These are phyloP conservation scores for Oscheius myriophilus DNA, from an alignment of 2,888 invertebrate genomes.

Conservation along the genomic window DNA sequence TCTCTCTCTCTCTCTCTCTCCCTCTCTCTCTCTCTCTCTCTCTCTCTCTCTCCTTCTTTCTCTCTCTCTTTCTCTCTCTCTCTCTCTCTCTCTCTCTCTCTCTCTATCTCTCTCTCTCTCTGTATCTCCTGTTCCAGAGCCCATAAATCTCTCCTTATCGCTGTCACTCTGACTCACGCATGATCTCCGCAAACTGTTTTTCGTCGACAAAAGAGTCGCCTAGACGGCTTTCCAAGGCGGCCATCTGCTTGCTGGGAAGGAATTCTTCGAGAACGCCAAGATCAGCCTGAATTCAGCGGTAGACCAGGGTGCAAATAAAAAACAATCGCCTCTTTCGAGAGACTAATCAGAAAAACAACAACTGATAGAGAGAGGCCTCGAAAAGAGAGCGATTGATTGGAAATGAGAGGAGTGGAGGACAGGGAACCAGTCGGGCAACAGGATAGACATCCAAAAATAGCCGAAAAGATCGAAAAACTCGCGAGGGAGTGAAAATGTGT, in stretches of 20 bases:
- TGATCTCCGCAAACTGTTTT: slow-evolving; percentile 14
- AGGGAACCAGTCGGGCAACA: background rate
- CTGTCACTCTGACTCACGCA: slow-evolving; percentile 17
- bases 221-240: slow-evolving; percentile 12
- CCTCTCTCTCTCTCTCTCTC: slow-evolving; percentile 11
- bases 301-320: background rate
- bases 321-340: background rate
- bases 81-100: background rate
- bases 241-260: slow-evolving; percentile 14
- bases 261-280: slow-evolving; percentile 10
- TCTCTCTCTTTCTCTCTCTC: too few relatives aligned
- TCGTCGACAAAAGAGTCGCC: slow-evolving; percentile 17
- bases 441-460: too few relatives aligned
- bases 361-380: too few relatives aligned
- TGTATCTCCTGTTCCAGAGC: background rate
- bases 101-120: too few relatives aligned
- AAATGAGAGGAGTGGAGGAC: slow-evolving; percentile 3
- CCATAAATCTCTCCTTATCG: slow-evolving; percentile 1
- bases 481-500: slow-evolving; percentile 7
- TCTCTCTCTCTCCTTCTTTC: too few relatives aligned
- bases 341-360: background rate
- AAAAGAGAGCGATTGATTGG: too few relatives aligned
- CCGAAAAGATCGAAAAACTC: too few relatives aligned
- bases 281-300: slow-evolving; percentile 9
- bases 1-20: slow-evolving; percentile 13